These are phyloP conservation scores for Mastigias papua DNA, from an alignment of 30 jellyfish, hydroid and myxozoan genomes.

Conservation along the genomic window DNA sequence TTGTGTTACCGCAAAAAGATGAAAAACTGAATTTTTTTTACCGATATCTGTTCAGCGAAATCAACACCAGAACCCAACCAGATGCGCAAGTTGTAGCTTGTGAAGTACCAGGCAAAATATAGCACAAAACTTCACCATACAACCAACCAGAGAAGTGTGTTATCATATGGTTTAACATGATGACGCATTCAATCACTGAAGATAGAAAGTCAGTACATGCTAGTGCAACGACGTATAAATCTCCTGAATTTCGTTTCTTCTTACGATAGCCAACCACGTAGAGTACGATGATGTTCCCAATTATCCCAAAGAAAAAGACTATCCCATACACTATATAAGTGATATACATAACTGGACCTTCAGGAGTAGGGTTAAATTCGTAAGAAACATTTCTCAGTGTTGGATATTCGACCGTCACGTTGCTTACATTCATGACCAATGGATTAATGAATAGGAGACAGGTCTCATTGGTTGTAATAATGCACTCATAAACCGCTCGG, in stretches of 20 bases:
- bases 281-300: slow-evolving; percentile 47
- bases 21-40: too few relatives aligned
- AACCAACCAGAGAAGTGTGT: neutral
- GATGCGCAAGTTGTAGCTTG: neutral
- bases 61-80: neutral
- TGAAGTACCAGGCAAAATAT: neutral
- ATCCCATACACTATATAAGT: too few relatives aligned
- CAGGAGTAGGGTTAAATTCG: too few relatives aligned
- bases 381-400: too few relatives aligned
- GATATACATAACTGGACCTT: too few relatives aligned
- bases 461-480: too few relatives aligned
- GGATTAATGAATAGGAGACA: too few relatives aligned
- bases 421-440: too few relatives aligned
- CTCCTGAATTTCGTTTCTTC: slow-evolving; percentile 16
- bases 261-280: slow-evolving; percentile 30
- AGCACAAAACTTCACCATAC: neutral
- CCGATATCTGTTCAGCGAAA: neutral
- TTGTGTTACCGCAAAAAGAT: too few relatives aligned
- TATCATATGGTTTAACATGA: neutral
- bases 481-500: too few relatives aligned
- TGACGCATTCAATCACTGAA: neutral
- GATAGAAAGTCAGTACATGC: slow-evolving; percentile 33
- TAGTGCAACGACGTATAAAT: slow-evolving; percentile 24
- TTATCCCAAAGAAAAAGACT: too few relatives aligned
- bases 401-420: too few relatives aligned